These are phyloP conservation scores for Zoanthus gigantus DNA, from an alignment of 92 coral and sea anemone genomes.

Conservation along the genomic window DNA sequence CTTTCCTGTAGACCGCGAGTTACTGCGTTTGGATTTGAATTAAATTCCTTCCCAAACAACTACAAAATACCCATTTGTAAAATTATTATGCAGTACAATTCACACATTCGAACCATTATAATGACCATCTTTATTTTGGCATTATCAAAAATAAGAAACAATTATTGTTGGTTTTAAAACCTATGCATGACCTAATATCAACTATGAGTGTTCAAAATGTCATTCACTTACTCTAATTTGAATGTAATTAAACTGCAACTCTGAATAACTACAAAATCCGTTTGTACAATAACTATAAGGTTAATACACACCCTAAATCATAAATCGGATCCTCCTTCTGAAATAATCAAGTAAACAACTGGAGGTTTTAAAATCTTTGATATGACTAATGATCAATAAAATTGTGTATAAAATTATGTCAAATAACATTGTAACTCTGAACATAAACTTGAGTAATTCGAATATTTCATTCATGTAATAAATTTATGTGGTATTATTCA, in stretches of 20 bases:
- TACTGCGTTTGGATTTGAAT: background rate
- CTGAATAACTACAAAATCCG: background rate
- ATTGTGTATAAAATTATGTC: background rate
- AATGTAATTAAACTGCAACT: background rate
- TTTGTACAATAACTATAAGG: background rate
- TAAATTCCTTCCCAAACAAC: background rate
- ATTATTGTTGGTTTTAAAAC: background rate
- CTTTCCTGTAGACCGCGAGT: background rate
- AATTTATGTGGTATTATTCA: background rate
- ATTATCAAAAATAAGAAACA: background rate
- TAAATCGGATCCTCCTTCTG: background rate
- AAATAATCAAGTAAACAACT: background rate
- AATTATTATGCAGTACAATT: background rate
- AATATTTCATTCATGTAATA: background rate
- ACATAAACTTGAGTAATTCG: background rate
- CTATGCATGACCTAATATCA: background rate
- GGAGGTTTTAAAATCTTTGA: background rate
- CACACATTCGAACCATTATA: background rate
- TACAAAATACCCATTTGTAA: background rate
- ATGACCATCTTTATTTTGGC: background rate
- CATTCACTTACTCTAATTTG: background rate
- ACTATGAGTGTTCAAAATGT: background rate
- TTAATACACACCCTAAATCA: background rate
- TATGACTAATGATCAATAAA: background rate
- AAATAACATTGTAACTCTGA: background rate